A percentile compares a stretch with the other conserved stretches of the same genome.
phyloP scores from a whole-genome alignment of 2,888 invertebrate genomes.

The Hyalella azteca region DNA sequence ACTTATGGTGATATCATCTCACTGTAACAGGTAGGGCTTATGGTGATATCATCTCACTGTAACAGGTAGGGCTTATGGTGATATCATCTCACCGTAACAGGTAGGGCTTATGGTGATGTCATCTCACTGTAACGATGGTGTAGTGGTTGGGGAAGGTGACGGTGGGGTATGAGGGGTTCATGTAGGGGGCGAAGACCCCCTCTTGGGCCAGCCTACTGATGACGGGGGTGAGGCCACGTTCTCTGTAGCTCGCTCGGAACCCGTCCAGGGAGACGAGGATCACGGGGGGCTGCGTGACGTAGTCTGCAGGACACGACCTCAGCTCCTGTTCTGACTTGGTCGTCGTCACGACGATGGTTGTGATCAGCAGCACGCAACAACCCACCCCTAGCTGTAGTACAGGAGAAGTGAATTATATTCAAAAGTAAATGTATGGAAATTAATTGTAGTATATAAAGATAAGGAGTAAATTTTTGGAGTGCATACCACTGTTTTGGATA shows the following conservation, averaged over 20 bases:
- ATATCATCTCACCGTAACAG: too few species aligned
- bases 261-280: slow-evolving; percentile 75
- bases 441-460: too few species aligned
- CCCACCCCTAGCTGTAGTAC: neutral
- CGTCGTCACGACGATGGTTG: neutral
- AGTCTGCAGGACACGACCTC: slow-evolving; percentile 43
- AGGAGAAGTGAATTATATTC: too few species aligned
- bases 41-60: too few species aligned
- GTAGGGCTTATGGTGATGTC: too few species aligned
- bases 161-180: slow-evolving; percentile 72
- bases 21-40: too few species aligned
- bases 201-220: slow-evolving; percentile 68
- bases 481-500: too few species aligned
- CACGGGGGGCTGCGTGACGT: slow-evolving; percentile 63
- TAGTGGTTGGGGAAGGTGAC: slow-evolving; percentile 80
- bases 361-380: neutral
- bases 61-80: too few species aligned
- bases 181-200: slow-evolving; percentile 69
- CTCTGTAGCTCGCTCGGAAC: slow-evolving; percentile 73
- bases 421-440: too few species aligned
- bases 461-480: too few species aligned
- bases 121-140: slow-evolving; percentile 70
- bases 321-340: too few species aligned
- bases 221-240: slow-evolving; percentile 68
- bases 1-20: too few species aligned